Evolutionary conservation across 2,113 vertebrate species (phyloP).

Genomic region (Eurystomus gularis): DNA sequence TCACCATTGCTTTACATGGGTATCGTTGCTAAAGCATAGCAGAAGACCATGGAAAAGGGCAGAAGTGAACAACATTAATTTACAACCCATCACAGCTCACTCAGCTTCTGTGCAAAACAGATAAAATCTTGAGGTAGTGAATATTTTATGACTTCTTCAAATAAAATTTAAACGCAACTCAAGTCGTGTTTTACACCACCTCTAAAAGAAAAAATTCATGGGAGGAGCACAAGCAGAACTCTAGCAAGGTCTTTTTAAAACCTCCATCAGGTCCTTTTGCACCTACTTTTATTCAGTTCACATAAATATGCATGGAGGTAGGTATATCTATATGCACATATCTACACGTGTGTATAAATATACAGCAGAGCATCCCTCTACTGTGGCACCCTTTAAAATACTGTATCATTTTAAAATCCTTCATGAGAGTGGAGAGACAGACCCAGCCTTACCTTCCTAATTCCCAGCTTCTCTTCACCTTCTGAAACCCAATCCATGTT

Average conservation of each 20-base stretch:
- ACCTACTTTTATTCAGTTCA: background rate
- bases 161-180: background rate
- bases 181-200: background rate
- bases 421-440: background rate
- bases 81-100: background rate
- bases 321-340: background rate
- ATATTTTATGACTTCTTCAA: background rate
- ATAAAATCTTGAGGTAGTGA: background rate
- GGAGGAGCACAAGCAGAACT: background rate
- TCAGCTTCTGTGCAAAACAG: background rate
- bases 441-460: constrained; percentile 54
- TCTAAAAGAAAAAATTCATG: background rate
- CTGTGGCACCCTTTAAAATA: background rate
- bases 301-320: background rate
- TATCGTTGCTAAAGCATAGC: background rate
- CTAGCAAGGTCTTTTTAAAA: background rate
- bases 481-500: constrained; percentile 67
- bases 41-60: background rate
- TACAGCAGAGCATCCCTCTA: background rate
- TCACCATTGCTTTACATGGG: background rate
- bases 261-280: background rate
- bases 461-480: constrained; percentile 46
- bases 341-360: background rate
- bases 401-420: background rate
- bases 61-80: background rate